A percentile compares a stretch with the other conserved stretches of the same genome.
Conservation (phyloP, 2,113 vertebrate species). For the Cephalopholis sonnerati region DNA sequence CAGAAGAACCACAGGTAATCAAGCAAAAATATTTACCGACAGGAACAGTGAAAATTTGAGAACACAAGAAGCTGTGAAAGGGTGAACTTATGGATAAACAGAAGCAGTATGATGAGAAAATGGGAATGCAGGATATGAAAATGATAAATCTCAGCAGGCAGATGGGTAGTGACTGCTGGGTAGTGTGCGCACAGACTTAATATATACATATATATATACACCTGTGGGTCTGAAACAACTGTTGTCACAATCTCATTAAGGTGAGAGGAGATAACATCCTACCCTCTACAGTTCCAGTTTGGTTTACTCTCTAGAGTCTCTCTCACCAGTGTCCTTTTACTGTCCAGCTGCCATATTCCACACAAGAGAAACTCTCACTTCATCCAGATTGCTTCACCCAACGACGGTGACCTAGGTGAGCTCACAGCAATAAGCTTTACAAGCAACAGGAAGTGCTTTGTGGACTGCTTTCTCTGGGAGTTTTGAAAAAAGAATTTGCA, state of each 20-base stretch:
- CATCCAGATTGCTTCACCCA: neutral
- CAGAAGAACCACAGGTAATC: constrained; percentile 57
- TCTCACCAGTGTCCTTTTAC: neutral
- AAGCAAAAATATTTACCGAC: constrained; percentile 28
- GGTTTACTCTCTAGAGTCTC: neutral
- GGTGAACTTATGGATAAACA: neutral
- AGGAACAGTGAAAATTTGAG: constrained; percentile 14
- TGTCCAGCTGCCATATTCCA: constrained; percentile 5
- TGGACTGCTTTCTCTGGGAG: neutral
- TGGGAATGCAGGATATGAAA: constrained; percentile 19
- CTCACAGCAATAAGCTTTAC: neutral
- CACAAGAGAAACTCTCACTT: neutral
- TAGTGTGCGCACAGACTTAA: neutral
- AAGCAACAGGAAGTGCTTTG: neutral
- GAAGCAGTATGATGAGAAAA: constrained; percentile 10
- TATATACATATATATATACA: neutral
- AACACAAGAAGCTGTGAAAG: neutral
- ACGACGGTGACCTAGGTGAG: neutral
- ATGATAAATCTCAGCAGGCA: constrained; percentile 13
- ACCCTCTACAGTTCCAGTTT: neutral
- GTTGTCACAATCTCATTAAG: neutral
- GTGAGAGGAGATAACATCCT: neutral
- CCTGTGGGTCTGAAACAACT: neutral
- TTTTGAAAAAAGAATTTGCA: neutral
- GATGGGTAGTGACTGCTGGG: neutral